Evolutionary conservation across 2,888 invertebrate genomes (phyloP).

Genomic region (Andrena marginata): DNA sequence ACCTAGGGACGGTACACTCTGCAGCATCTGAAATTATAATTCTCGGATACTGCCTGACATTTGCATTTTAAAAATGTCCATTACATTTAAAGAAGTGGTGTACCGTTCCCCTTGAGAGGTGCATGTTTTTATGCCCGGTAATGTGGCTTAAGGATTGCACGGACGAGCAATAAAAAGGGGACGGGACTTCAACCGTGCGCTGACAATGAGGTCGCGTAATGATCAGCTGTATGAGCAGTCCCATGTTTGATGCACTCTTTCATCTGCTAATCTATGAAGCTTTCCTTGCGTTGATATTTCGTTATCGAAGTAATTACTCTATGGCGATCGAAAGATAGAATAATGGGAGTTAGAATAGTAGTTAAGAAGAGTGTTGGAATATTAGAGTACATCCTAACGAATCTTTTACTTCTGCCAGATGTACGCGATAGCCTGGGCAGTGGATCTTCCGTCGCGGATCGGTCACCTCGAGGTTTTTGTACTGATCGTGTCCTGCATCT

Average conservation of each 20-base stretch:
- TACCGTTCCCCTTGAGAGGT: neutral
- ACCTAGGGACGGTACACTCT: neutral
- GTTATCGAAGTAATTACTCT: no score
- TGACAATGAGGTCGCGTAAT: no score
- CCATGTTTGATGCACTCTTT: no score
- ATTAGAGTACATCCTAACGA: neutral
- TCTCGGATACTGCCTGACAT: neutral
- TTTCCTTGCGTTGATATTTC: no score
- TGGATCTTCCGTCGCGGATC: constrained; percentile 89
- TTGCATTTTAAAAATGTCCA: neutral
- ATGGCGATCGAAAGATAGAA: no score
- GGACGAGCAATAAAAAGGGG: no score
- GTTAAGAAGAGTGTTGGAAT: neutral
- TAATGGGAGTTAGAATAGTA: no score
- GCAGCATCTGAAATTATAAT: constrained; percentile 13
- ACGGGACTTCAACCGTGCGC: no score
- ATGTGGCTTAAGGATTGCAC: no score
- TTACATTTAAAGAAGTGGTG: neutral
- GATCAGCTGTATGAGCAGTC: no score
- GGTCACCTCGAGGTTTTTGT: constrained; percentile 92
- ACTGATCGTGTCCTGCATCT: constrained; percentile 92
- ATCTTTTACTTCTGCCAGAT: constrained; percentile 86
- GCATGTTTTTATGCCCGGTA: neutral
- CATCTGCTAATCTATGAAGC: no score
- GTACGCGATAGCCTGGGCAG: constrained; percentile 92